Base-by-base conservation (phyloP, 1,140 invertebrate genomes). In the Myzus persicae region DNA sequence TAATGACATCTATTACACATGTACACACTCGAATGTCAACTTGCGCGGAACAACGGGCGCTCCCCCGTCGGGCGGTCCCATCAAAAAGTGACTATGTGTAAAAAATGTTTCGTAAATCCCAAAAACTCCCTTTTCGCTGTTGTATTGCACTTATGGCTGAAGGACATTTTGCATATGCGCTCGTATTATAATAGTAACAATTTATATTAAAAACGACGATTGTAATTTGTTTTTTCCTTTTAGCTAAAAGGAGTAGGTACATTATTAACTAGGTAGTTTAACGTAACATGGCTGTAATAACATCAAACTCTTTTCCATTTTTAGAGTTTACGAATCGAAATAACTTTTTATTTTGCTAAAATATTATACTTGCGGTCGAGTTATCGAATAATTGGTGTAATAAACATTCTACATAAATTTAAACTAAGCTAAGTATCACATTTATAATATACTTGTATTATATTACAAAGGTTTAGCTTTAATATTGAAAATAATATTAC, bases 41-140 rank as follows among this genome's bases (percentile, higher is more conserved):
- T 92, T 48, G 91, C 44, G 8, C 36, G 91, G 91, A 92, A 92
- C 91, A 82, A 92, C 91, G 46, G 44, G n/a, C 40, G 46, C 51
- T 14, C 40, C 38, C 91, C 91, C 91, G 81, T 40, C 36, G 91
- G 22, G 76, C 22, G 76, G n/a, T 46, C 22, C 54, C 36, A 38
- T 81, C 42, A 11, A 76, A 67, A 91, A 91, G 42, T 42, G 42
- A 91, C 54, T 51, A 24, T 8, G 46, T 48, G 26, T 26, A 76
- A 42, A 91, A 67, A 91, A 91, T 59, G 59, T 91, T 91, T 91
- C 90, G 90, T 91, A 91, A 91, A 76, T 76, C 67, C 40, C 51
- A 26, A 81, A 91, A 48, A 76, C 90, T 38, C 54, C 48, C 54
- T 40, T 24, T n/a, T 54, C 26, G 20, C n/a, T 9, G 59, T 76